Evolutionary conservation across 1,140 invertebrate genomes (phyloP).

Genomic region (Drosophila obscura): DNA sequence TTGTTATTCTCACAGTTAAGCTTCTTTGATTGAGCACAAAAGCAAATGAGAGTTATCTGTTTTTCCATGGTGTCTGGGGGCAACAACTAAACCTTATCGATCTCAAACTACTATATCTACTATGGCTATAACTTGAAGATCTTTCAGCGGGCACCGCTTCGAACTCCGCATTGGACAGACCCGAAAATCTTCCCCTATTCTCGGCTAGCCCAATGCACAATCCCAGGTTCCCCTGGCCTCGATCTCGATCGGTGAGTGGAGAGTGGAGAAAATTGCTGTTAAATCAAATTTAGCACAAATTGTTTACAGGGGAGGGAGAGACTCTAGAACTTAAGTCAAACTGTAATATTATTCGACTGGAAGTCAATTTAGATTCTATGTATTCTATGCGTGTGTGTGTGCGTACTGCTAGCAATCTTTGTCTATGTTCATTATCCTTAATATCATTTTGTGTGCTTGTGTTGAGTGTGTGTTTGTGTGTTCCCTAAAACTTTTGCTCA

Average conservation of each 20-base stretch:
- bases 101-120: conserved; percentile 44
- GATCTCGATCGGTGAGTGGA: conserved; percentile 4
- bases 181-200: conserved; percentile 81
- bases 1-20: conserved; percentile 82
- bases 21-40: conserved; percentile 83
- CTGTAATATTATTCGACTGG: conserved; percentile 42
- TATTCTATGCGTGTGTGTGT: conserved; percentile 45
- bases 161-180: conserved; percentile 56
- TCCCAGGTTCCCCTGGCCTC: conserved; percentile 2
- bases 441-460: conserved; percentile 26
- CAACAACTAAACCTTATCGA: conserved; percentile 56
- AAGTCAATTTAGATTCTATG: conserved; percentile 71
- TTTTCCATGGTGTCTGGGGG: conserved; percentile 35
- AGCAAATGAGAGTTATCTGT: conserved; percentile 75
- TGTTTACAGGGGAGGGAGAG: background rate
- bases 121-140: conserved; percentile 41
- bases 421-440: conserved; percentile 25
- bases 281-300: conserved; percentile 37
- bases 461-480: conserved; percentile 19
- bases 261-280: conserved; percentile 1
- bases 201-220: conserved; percentile 53
- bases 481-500: conserved; percentile 67
- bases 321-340: conserved; percentile 28
- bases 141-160: background rate
- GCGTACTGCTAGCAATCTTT: conserved; percentile 33